Conservation (phyloP, 2,113 vertebrate species). For the Mirza zaza region DNA sequence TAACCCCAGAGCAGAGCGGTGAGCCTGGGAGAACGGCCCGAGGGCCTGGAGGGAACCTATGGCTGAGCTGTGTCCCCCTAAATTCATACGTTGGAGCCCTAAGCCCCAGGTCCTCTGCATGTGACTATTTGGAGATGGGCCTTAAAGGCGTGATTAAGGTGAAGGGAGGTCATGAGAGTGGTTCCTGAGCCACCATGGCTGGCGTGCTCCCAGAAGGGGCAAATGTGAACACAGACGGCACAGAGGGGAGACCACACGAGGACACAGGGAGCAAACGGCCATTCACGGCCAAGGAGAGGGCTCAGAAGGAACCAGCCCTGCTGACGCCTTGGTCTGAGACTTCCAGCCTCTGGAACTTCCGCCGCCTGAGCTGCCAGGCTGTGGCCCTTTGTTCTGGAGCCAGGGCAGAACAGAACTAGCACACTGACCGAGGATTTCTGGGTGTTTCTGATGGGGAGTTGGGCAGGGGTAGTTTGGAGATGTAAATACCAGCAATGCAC, state of each 20-base stretch:
- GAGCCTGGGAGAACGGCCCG: neutral
- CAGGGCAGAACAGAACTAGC: too few relatives aligned
- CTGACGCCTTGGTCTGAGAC: neutral
- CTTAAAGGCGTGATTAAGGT: neutral
- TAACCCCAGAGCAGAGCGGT: neutral
- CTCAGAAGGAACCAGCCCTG: too few relatives aligned
- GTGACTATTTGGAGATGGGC: neutral
- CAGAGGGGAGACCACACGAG: accelerated
- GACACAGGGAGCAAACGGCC: accelerated
- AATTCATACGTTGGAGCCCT: neutral
- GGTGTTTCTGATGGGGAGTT: neutral
- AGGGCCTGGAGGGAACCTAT: neutral
- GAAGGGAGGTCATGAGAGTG: neutral
- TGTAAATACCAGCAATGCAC: neutral
- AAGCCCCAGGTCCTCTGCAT: neutral
- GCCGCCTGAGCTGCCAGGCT: neutral
- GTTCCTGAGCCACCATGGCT: neutral
- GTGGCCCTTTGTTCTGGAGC: neutral
- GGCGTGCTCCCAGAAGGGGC: too few relatives aligned
- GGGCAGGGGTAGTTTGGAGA: neutral
- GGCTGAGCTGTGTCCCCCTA: neutral
- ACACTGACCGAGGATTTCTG: too few relatives aligned
- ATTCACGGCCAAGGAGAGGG: neutral
- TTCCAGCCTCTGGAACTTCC: neutral
- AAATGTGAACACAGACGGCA: too few relatives aligned